Evolutionary conservation across 2,888 invertebrate species (phyloP).

Genomic region (Mimachlamys varia): DNA sequence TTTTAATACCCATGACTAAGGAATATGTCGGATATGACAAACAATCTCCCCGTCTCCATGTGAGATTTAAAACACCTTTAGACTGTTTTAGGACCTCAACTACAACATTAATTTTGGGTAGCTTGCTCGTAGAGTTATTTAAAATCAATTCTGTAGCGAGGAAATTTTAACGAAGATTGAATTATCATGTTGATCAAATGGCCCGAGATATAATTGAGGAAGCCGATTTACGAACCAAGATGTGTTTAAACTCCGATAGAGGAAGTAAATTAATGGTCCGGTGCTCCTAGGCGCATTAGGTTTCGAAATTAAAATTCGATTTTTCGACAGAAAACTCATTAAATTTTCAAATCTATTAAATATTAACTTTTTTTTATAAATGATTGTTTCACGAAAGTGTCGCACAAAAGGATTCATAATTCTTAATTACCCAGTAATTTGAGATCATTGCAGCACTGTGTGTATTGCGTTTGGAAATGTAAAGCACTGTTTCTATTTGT

Average conservation of each 20-base stretch:
- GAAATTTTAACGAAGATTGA: background rate
- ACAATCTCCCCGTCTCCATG: background rate
- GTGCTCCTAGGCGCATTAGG: background rate
- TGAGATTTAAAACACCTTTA: background rate
- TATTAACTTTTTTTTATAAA: background rate
- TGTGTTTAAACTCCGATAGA: background rate
- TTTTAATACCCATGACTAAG: background rate
- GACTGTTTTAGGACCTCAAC: background rate
- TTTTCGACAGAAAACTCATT: conserved; percentile 15
- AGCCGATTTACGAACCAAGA: background rate
- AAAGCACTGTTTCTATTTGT: no score
- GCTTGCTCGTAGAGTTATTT: background rate
- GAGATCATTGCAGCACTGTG: no score
- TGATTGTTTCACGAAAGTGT: background rate
- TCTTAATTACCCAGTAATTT: background rate
- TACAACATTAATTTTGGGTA: background rate
- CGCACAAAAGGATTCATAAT: background rate
- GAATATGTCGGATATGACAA: background rate
- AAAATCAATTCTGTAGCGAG: background rate
- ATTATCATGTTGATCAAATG: background rate
- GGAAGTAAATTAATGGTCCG: background rate
- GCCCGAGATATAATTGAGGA: background rate
- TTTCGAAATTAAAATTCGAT: background rate
- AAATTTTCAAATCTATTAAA: background rate
- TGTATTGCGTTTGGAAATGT: no score